Percentiles rank a stretch among this genome's conserved stretches.
phyloP scores from a whole-genome alignment of 2,888 invertebrate species.

The Hypomecis atomaria region DNA sequence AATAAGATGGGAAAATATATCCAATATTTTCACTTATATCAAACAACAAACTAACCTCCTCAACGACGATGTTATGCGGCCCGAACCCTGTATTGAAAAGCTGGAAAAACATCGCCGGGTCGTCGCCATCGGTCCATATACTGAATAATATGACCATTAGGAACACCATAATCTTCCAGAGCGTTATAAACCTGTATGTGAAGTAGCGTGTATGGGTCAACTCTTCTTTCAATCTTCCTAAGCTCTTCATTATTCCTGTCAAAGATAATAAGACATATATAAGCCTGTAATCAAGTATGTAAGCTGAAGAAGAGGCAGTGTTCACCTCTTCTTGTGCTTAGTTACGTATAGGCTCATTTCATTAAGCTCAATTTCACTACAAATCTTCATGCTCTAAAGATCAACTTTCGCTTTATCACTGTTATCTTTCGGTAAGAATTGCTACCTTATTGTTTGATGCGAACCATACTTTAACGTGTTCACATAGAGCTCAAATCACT shows the following conservation, averaged over 20 bases:
- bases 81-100: slow-evolving; percentile 90
- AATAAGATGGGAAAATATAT: too few species aligned
- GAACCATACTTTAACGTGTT: slow-evolving; percentile 3
- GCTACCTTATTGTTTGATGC: neutral
- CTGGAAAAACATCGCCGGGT: slow-evolving; percentile 90
- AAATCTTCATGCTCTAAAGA: slow-evolving; percentile 15
- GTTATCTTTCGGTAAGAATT: slow-evolving; percentile 6
- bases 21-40: neutral
- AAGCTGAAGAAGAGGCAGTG: too few species aligned
- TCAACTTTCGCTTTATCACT: slow-evolving; percentile 29
- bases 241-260: slow-evolving; percentile 88
- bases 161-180: slow-evolving; percentile 95
- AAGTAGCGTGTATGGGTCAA: slow-evolving; percentile 93
- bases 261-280: slow-evolving; percentile 26
- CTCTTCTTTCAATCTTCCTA: slow-evolving; percentile 92
- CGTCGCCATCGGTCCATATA: slow-evolving; percentile 90
- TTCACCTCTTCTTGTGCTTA: neutral
- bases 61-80: slow-evolving; percentile 90
- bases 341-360: neutral
- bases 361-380: neutral
- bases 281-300: too few species aligned
- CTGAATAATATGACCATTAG: slow-evolving; percentile 90
- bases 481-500: slow-evolving; percentile 12
- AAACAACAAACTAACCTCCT: slow-evolving; percentile 77
- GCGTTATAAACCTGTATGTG: slow-evolving; percentile 94